Evolutionary conservation across 1,140 invertebrate species (phyloP).

Genomic region (Eurosta solidaginis): DNA sequence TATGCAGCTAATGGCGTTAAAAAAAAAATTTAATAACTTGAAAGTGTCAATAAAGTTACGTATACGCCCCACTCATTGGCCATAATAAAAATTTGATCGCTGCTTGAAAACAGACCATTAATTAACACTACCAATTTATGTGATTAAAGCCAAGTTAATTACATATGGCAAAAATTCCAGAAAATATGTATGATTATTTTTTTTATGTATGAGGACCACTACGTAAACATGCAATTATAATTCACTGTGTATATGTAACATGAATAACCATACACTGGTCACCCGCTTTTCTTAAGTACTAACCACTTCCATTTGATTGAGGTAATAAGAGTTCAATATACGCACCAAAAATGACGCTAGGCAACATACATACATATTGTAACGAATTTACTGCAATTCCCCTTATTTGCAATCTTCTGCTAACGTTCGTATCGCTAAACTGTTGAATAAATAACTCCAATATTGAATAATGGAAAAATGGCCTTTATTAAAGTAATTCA

Average conservation of each 20-base stretch:
- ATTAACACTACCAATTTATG: background rate
- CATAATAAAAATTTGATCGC: too few species aligned
- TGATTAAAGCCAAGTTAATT: background rate
- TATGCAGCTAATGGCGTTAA: background rate
- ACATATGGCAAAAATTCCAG: background rate
- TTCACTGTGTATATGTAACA: too few species aligned
- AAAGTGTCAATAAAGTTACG: background rate
- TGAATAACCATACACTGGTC: background rate
- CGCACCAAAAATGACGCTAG: background rate
- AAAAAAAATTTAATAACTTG: background rate
- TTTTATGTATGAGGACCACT: too few species aligned
- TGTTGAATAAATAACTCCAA: too few species aligned
- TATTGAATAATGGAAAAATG: too few species aligned
- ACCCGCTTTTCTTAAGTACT: background rate
- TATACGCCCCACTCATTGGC: background rate
- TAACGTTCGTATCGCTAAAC: too few species aligned
- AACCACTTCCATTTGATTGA: background rate
- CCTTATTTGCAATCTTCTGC: too few species aligned
- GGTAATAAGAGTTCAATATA: background rate
- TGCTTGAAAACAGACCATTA: background rate
- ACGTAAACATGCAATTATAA: background rate
- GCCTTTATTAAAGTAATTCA: too few species aligned
- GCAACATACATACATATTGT: too few species aligned
- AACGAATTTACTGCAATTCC: too few species aligned
- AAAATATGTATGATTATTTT: background rate